These are phyloP conservation scores for Drosophila funebris DNA, from an alignment of 1,140 invertebrate genomes.

Conservation along the genomic window DNA sequence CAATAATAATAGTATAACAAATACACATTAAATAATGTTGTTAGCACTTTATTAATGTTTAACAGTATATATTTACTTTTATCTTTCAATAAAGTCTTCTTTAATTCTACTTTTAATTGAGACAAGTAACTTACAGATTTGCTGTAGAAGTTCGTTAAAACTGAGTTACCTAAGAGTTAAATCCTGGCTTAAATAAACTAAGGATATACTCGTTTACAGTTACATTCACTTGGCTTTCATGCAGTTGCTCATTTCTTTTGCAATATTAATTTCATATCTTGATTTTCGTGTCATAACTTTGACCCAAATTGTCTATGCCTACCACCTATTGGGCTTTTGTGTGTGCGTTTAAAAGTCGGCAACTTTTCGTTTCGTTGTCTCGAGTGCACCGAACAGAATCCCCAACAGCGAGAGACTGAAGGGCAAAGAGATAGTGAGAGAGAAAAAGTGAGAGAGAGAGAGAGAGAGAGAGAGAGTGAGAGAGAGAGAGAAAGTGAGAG, in stretches of 20 bases:
- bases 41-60: no score
- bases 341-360: slow-evolving; percentile 54
- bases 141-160: no score
- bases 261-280: slow-evolving; percentile 51
- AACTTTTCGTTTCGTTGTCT: slow-evolving; percentile 79
- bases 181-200: background rate
- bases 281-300: slow-evolving; percentile 53
- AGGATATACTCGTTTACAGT: background rate
- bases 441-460: background rate
- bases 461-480: background rate
- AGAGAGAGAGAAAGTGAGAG: background rate
- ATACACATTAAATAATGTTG: no score
- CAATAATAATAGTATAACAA: no score
- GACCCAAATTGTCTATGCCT: slow-evolving; percentile 68
- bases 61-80: no score
- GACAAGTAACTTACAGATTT: no score
- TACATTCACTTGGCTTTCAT: background rate
- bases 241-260: slow-evolving; percentile 33
- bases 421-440: background rate
- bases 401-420: slow-evolving; percentile 14
- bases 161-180: no score
- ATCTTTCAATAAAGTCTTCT: no score
- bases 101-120: no score
- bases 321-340: slow-evolving; percentile 47
- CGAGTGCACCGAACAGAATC: slow-evolving; percentile 29